Evolutionary conservation across 2,113 vertebrate species (phyloP), one percentile per base, ranked within the genome.

Genomic region (Protobothrops mucrosquamatus): DNA sequence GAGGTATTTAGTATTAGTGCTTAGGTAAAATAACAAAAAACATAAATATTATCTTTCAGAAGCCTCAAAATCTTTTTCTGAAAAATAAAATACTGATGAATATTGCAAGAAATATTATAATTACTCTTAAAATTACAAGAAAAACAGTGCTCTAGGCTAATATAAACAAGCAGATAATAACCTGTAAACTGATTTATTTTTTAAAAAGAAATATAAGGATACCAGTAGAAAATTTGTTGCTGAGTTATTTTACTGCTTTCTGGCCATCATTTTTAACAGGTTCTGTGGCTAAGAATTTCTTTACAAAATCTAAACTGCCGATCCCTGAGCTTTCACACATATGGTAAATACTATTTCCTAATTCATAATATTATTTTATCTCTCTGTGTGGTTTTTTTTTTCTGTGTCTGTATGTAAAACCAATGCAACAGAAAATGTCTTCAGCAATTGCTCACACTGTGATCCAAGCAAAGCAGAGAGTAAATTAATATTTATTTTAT

Each of bases 251-350:
- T 55, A 39, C 0, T 92, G 81, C 11, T 56, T 96, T 54, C 93
- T 94, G 85, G 43, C 3, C 26, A 22, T 5, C 1, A 14, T 97
- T 94, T 94, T 94, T 96, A 96, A 91, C 95, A 99, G 99, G 99
- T 96, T 97, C 98, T 0, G 98, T 98, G 90, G 99, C 99, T 94
- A 99, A 99, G 98, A 98, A 98, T 96, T 99, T 99, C 97, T 99
- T 99, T 98, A 99, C 99, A 57, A 99, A 99, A 97, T 99, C 99
- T 85, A 99, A 99, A 96, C 98, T 99, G 54, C 98, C 99, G 2
- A 99, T 99, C 92, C 98, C 97, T 85, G 99, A 99, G 92, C 99
- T 99, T 81, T 99, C 99, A 93, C 99, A 99, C 94, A 99, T 99
- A 96, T 99, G 99, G 99, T 99, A 95, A 98, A 98, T 97, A 95